Percentiles rank a stretch among this genome's conserved stretches.
phyloP scores from a whole-genome alignment of 2,888 invertebrate genomes.

The Cecidostiba fungosa region DNA sequence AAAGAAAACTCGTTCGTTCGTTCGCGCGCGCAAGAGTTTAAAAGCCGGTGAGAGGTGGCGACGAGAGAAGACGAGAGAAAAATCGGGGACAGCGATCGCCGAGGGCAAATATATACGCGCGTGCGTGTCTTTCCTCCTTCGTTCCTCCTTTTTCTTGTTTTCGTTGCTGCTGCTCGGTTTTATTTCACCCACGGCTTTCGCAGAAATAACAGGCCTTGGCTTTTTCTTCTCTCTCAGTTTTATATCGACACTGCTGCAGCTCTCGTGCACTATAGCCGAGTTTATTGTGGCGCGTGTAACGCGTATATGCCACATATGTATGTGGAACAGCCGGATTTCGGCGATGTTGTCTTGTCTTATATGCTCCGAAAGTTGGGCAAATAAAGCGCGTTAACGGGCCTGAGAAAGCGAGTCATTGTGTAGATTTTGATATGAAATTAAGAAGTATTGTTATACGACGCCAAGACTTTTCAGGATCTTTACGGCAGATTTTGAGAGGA shows the following conservation, averaged over 20 bases:
- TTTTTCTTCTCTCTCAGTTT: neutral
- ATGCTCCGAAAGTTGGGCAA: neutral
- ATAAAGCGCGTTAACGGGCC: neutral
- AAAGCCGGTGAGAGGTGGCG: constrained; percentile 46
- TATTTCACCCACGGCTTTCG: constrained; percentile 39
- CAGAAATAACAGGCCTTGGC: constrained; percentile 48
- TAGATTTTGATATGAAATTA: neutral
- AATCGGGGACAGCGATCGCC: constrained; percentile 66
- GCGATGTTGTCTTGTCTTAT: neutral
- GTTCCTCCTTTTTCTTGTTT: neutral
- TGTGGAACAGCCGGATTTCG: constrained; percentile 17
- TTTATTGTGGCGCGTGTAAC: constrained; percentile 32
- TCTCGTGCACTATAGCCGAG: neutral
- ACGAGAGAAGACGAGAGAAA: constrained; percentile 35
- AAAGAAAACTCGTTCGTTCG: constrained; percentile 61
- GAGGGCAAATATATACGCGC: constrained; percentile 38
- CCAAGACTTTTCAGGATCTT: neutral
- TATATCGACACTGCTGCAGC: constrained; percentile 28
- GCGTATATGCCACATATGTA: neutral
- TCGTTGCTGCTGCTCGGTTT: neutral
- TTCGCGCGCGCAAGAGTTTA: constrained; percentile 54
- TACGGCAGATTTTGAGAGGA: neutral
- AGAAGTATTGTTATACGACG: neutral
- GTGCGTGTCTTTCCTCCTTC: constrained; percentile 15
- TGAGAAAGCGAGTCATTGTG: too few species aligned